Conservation (phyloP, 2,113 vertebrate genomes). For the Pedetes capensis region DNA sequence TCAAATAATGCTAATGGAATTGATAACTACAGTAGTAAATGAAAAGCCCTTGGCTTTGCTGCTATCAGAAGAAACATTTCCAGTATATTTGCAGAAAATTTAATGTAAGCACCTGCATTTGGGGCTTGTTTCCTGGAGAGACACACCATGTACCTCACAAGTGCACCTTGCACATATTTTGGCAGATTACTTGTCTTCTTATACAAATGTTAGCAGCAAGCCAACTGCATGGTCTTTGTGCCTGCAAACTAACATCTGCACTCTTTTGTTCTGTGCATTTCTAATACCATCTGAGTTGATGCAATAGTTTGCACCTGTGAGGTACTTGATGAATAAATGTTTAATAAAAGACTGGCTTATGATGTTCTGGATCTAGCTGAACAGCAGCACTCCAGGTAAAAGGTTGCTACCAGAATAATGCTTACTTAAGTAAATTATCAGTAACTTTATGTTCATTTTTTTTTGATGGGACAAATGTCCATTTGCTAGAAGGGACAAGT, state of each 20-base stretch:
- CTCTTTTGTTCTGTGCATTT: not conserved
- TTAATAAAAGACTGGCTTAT: not conserved
- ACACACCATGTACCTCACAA: not conserved
- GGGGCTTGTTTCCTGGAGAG: not conserved
- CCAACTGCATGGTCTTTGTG: not conserved
- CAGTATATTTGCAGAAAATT: not conserved
- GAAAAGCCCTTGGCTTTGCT: not conserved
- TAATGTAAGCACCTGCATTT: not conserved
- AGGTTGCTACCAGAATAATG: not conserved
- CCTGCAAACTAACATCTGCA: not conserved
- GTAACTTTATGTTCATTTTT: not conserved
- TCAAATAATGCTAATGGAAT: not conserved
- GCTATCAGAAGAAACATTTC: not conserved
- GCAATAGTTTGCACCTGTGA: not conserved
- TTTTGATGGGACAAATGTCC: not conserved
- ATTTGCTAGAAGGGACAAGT: not conserved
- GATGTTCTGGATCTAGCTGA: not conserved
- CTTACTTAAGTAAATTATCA: not conserved
- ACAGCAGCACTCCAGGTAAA: no score
- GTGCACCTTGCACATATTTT: not conserved
- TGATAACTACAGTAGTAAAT: not conserved
- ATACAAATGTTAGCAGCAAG: not conserved
- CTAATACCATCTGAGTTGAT: not conserved
- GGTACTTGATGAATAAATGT: not conserved
- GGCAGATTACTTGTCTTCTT: not conserved